These are phyloP conservation scores for Gracilinanus agilis DNA, from an alignment of 2,113 vertebrate genomes.

Conservation along the genomic window DNA sequence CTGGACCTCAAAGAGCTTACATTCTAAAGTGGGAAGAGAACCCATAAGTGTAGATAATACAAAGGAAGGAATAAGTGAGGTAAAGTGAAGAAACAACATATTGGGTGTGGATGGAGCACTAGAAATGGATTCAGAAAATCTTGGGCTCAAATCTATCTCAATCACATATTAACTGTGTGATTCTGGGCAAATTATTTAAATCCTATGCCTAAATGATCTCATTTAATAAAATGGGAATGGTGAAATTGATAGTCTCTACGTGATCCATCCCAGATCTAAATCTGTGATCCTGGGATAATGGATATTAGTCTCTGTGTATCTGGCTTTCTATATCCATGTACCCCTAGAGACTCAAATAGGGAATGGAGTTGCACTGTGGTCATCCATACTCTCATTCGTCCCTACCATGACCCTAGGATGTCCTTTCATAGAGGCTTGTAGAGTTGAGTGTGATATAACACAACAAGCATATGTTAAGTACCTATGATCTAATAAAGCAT, in stretches of 20 bases:
- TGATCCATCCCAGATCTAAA: neutral
- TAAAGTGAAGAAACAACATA: no score
- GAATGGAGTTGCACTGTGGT: neutral
- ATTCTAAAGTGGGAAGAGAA: no score
- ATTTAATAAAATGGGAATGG: neutral
- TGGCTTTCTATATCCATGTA: neutral
- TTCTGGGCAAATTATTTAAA: neutral
- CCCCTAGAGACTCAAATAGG: neutral
- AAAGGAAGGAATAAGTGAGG: no score
- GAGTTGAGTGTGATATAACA: neutral
- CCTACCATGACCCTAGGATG: neutral
- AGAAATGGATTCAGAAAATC: no score
- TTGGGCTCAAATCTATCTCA: neutral
- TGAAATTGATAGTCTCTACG: neutral
- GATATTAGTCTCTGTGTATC: neutral
- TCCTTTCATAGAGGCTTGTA: neutral
- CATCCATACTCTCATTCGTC: neutral
- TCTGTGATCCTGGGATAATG: neutral
- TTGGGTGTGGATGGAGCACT: no score
- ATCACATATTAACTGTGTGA: neutral
- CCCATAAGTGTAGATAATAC: no score
- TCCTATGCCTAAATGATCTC: neutral
- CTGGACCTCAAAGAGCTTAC: no score
- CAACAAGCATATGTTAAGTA: neutral
- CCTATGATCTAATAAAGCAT: neutral